Conservation (phyloP, 2,888 invertebrate species). For the Dicranocentrus wangi region DNA sequence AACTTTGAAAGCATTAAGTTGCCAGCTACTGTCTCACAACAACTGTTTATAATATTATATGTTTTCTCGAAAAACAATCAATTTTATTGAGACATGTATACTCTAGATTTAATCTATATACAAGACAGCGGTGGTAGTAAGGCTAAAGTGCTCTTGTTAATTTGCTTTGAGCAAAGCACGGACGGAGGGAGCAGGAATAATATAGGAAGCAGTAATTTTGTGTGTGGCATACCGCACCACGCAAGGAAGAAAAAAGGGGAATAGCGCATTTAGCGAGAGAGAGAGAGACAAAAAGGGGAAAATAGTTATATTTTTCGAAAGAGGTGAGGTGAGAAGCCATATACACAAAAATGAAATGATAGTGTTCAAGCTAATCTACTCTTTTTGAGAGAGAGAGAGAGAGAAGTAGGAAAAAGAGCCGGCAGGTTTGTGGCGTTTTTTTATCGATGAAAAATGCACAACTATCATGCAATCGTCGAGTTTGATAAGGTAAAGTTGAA, state of each 20-base stretch:
- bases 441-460: constrained; percentile 64
- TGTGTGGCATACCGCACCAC: not conserved
- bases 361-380: too few species aligned
- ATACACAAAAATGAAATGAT: too few species aligned
- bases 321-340: not conserved
- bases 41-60: too few species aligned
- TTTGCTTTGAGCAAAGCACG: not conserved
- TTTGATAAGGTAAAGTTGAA: constrained; percentile 40
- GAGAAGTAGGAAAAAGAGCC: constrained; percentile 34
- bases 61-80: too few species aligned
- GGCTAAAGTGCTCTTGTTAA: not conserved
- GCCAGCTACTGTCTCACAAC: too few species aligned
- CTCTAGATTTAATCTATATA: too few species aligned
- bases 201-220: not conserved
- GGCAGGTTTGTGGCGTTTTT: constrained; percentile 34
- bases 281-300: not conserved
- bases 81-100: too few species aligned
- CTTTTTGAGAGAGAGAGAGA: too few species aligned
- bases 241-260: too few species aligned
- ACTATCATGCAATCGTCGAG: constrained; percentile 64
- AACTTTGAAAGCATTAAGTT: too few species aligned
- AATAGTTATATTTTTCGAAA: not conserved
- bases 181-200: not conserved
- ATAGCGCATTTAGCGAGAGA: not conserved
- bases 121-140: too few species aligned